Conservation (phyloP, 2,888 invertebrate genomes). For the Sphaerophoria rueppellii region DNA sequence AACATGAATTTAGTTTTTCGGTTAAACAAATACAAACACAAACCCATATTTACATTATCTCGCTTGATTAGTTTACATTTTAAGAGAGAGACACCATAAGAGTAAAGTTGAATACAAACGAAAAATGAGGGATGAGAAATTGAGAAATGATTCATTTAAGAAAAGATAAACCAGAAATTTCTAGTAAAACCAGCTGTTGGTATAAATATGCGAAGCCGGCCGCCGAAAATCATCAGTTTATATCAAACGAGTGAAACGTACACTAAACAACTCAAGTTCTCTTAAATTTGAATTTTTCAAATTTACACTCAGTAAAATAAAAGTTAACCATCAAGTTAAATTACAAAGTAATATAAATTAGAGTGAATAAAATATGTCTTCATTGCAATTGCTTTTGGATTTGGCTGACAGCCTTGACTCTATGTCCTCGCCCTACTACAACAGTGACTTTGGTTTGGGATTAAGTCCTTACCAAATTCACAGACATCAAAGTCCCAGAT, state of each 20-base stretch:
- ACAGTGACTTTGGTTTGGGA: conserved; percentile 7
- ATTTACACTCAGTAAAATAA: no score
- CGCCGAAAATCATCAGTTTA: conserved; percentile 5
- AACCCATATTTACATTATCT: no score
- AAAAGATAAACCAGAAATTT: neutral
- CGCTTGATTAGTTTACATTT: no score
- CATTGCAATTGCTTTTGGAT: conserved; percentile 46
- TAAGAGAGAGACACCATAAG: no score
- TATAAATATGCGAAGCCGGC: neutral
- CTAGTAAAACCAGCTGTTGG: neutral
- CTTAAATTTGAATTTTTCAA: neutral
- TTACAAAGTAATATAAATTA: neutral
- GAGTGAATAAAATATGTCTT: conserved; percentile 24
- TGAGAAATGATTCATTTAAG: no score
- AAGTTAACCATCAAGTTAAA: neutral
- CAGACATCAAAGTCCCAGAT: conserved; percentile 1
- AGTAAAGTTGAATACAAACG: no score
- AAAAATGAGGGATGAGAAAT: no score
- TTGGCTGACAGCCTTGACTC: conserved; percentile 44
- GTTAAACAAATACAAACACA: no score
- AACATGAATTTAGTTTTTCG: no score
- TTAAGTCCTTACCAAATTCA: conserved; percentile 34
- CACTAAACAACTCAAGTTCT: neutral
- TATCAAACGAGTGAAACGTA: neutral
- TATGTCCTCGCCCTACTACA: conserved; percentile 31